Conservation (phyloP, 2,113 vertebrate genomes). For the Oceanites oceanicus region DNA sequence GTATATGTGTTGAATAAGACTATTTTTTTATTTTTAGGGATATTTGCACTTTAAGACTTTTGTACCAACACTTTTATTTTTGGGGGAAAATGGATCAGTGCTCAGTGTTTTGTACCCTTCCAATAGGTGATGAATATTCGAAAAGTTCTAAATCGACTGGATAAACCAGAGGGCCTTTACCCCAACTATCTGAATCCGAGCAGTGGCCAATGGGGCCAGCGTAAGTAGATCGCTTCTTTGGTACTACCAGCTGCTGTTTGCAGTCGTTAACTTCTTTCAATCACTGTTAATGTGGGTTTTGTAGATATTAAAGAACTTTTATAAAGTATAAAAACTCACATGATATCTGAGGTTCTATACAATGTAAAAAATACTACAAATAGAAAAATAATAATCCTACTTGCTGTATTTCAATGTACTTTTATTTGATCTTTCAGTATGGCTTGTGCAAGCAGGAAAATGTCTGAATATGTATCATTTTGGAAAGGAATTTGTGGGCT, state of each 20-base stretch:
- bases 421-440: not conserved
- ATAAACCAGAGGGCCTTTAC: slow-evolving; percentile 96
- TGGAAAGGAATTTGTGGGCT: not conserved
- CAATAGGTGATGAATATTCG: slow-evolving; percentile 94
- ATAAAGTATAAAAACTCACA: not conserved
- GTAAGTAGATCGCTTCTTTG: slow-evolving; percentile 80
- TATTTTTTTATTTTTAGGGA: not conserved
- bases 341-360: not conserved
- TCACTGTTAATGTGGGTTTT: accelerated
- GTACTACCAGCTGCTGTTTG: not conserved
- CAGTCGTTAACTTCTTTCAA: not conserved
- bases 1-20: not conserved
- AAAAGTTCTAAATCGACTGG: slow-evolving; percentile 89
- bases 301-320: not conserved
- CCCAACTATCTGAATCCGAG: slow-evolving; percentile 98
- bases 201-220: slow-evolving; percentile 98
- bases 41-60: not conserved
- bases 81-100: not conserved
- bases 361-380: not conserved
- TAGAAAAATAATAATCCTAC: not conserved
- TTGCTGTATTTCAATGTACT: not conserved
- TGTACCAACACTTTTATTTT: not conserved
- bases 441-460: not conserved
- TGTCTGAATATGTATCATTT: not conserved
- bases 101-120: slow-evolving; percentile 17